Conservation (phyloP, 2,888 invertebrate genomes). For the Galerucella pusilla region DNA sequence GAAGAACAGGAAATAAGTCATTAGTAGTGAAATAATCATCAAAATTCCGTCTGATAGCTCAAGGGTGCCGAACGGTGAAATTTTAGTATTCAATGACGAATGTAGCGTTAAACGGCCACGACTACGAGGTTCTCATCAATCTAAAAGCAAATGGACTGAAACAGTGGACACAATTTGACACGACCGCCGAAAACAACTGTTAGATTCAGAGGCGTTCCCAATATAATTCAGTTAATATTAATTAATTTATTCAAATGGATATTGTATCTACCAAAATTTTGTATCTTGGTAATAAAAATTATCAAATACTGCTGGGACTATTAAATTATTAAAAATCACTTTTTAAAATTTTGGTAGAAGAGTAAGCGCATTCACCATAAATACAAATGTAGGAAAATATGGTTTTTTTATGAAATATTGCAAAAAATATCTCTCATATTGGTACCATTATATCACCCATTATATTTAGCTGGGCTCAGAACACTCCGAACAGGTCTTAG, state of each 20-base stretch:
- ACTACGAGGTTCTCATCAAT: slow-evolving; percentile 29
- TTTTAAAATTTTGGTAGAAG: not conserved
- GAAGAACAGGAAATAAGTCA: not conserved
- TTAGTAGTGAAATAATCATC: slow-evolving; percentile 10
- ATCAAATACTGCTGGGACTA: not conserved
- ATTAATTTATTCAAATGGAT: not conserved
- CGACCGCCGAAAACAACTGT: slow-evolving; percentile 26
- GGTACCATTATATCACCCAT: not conserved
- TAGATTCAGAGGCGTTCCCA: slow-evolving; percentile 3
- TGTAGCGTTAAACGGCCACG: slow-evolving; percentile 38
- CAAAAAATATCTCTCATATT: not conserved
- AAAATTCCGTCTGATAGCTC: slow-evolving; percentile 1
- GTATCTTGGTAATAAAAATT: too few species aligned
- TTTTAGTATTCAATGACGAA: slow-evolving; percentile 33
- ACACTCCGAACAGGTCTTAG: not conserved
- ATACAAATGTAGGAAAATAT: not conserved
- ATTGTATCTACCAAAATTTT: too few species aligned
- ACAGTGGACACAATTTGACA: slow-evolving; percentile 26
- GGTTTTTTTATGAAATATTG: not conserved
- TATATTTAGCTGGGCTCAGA: not conserved
- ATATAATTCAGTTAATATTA: not conserved
- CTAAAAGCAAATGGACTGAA: slow-evolving; percentile 34
- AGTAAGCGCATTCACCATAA: not conserved
- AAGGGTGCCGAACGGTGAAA: slow-evolving; percentile 17
- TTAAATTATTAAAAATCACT: too few species aligned